Percentiles rank a stretch among this genome's conserved stretches.
phyloP scores from a whole-genome alignment of 2,113 vertebrate species.

The Tachycineta bicolor region DNA sequence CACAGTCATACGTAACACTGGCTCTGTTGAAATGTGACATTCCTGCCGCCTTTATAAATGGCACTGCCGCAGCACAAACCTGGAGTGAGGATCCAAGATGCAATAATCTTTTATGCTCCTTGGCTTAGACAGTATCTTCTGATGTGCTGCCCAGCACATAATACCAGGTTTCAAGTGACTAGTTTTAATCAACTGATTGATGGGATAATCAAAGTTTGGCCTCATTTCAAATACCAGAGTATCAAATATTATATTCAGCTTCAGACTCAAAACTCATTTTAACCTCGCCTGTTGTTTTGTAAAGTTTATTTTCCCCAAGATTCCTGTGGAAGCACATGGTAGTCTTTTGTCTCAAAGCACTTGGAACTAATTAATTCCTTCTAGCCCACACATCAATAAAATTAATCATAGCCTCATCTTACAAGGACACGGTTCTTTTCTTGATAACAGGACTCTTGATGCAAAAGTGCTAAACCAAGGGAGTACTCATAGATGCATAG shows the following conservation, averaged over 20 bases:
- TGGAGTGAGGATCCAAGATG: not conserved
- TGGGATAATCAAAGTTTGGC: constrained; percentile 19
- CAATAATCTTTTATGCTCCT: constrained; percentile 22
- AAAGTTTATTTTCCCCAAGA: not conserved
- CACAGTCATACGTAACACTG: not conserved
- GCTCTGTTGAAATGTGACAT: not conserved
- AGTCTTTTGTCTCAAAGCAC: not conserved
- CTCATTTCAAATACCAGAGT: not conserved
- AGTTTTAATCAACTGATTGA: constrained; percentile 33
- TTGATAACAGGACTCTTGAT: not conserved
- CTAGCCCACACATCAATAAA: not conserved
- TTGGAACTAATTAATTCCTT: not conserved
- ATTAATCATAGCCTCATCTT: not conserved
- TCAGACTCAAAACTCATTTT: not conserved
- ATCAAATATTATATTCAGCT: not conserved
- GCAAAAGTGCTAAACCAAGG: not conserved
- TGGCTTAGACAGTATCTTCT: constrained; percentile 10
- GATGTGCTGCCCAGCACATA: not conserved
- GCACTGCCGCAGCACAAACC: not conserved
- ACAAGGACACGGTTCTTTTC: not conserved
- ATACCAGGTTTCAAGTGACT: constrained; percentile 4
- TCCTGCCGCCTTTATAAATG: constrained; percentile 31
- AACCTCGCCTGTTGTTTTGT: not conserved
- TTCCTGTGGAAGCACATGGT: not conserved
- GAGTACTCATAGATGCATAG: not conserved